Evolutionary conservation across 2,113 vertebrate genomes (phyloP).

Genomic region (Falcunculus frontatus): DNA sequence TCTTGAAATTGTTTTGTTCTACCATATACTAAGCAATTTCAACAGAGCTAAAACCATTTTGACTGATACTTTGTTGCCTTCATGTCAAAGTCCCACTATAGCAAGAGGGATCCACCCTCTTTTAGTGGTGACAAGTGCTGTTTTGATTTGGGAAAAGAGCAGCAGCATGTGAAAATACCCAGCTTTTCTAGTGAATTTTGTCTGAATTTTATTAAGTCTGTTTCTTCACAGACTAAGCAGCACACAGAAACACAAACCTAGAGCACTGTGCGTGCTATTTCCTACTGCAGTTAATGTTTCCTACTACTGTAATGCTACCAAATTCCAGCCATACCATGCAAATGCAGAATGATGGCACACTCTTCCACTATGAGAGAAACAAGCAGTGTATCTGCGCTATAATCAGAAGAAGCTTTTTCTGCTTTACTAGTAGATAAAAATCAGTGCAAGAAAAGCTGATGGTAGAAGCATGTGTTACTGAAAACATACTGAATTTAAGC

Average conservation of each 20-base stretch:
- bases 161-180: neutral
- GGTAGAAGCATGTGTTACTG: neutral
- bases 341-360: neutral
- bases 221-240: neutral
- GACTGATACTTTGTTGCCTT: neutral
- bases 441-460: neutral
- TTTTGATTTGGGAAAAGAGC: neutral
- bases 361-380: neutral
- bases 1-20: neutral
- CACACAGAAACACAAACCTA: neutral
- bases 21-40: neutral
- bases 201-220: neutral
- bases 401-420: neutral
- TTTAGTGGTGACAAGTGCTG: neutral
- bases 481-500: neutral
- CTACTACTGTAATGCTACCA: no score
- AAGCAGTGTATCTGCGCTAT: neutral
- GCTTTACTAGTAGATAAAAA: neutral
- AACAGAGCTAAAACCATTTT: neutral
- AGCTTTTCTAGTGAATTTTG: neutral
- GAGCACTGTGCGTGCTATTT: neutral
- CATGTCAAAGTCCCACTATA: neutral
- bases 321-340: neutral
- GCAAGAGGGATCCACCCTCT: fast-evolving
- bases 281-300: neutral